phyloP scores from a whole-genome alignment of 2,113 vertebrate genomes.

The pig (Sus scrofa) region DNA sequence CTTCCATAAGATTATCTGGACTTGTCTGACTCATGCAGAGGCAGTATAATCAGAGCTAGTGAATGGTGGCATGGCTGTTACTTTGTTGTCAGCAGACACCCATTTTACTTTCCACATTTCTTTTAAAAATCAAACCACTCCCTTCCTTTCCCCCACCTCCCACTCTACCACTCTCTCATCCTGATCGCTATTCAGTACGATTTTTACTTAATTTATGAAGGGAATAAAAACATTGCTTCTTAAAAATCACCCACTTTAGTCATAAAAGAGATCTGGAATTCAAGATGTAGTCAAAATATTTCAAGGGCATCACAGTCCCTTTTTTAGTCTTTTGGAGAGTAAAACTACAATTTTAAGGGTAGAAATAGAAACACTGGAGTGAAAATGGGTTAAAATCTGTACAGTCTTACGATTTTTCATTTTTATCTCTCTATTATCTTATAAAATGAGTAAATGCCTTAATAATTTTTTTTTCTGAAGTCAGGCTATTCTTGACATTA shows the following conservation, averaged over 20 bases:
- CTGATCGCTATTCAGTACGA: background rate
- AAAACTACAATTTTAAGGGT: background rate
- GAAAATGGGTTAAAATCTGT: background rate
- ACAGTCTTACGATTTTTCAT: background rate
- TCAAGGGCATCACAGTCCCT: background rate
- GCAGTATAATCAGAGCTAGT: background rate
- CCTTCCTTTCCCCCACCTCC: background rate
- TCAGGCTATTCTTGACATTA: background rate
- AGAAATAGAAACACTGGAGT: background rate
- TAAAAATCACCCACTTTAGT: background rate
- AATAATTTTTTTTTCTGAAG: background rate
- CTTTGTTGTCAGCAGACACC: background rate
- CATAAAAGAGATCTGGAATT: background rate
- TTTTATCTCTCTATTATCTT: background rate
- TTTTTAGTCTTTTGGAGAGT: background rate
- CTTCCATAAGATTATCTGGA: background rate
- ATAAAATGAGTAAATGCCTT: background rate
- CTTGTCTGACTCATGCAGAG: background rate
- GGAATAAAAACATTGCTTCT: slow-evolving; percentile 1
- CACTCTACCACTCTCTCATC: background rate
- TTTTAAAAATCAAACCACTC: background rate
- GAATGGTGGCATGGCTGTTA: background rate
- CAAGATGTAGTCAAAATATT: background rate
- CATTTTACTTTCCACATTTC: background rate
- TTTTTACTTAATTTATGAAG: background rate